Base-by-base conservation (phyloP, 2,797 vertebrate species). In the Esox masquinongy region DNA sequence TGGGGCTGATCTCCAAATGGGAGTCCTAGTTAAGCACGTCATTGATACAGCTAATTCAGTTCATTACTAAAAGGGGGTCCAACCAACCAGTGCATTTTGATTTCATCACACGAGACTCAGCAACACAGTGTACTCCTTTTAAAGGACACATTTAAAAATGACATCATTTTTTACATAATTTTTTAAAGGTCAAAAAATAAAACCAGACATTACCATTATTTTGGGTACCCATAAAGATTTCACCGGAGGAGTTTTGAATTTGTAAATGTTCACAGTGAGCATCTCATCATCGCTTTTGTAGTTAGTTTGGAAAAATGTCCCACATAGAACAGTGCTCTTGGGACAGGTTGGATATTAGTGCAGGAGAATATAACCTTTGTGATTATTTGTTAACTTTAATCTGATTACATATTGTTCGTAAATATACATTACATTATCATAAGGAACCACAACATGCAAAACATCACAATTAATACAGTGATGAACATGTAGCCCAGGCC, bases 201-300 rank as follows among this genome's bases (percentile, higher is more conserved):
- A 61, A n/a, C 9, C 19, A 1, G 19, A 61, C 9, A 26, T 15
- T 63, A 24, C 14, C 26, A 63, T 63, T 63, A 63, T 63, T 63
- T 63, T 63, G 59, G 59, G 59, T 22, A 63, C 59, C 22, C 59
- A 11, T 51, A 51, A 51, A 19, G 50, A 51, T 51, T 16, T 61
- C 19, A n/a, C 24, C 11, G 12, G 22, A 61, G 22, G 16, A 51
- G 6, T 56, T 22, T 56, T 56, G 19, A 56, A 56, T 56, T 56
- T 22, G 19, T 15, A 15, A 64, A 29, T 29, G 14, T 64, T 31
- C 61, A 64, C 61, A 3, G 5, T 17, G 26, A 15, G 14, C 5
- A 26, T 64, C 22, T 64, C 53, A 53, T 56, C n/a, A 16, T 14
- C 56, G 19, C 22, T 73, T n/a, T 73, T 50, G 73, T 76, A 66